Evolutionary conservation across 2,113 vertebrate species (phyloP).

Genomic region (Vicugna pacos): DNA sequence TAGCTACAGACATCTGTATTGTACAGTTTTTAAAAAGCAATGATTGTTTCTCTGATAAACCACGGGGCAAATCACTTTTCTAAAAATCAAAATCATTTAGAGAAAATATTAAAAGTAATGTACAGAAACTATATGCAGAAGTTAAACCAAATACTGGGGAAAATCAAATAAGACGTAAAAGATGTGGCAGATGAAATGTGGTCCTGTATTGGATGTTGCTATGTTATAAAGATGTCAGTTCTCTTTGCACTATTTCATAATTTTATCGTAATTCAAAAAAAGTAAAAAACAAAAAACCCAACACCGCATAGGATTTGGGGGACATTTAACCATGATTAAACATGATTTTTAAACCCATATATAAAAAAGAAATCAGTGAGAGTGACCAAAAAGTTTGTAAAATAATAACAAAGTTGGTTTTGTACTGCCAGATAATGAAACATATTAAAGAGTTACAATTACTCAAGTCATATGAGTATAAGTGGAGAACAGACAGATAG

Average conservation of each 20-base stretch:
- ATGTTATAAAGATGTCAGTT: not conserved
- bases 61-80: not conserved
- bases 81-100: not conserved
- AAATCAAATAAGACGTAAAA: not conserved
- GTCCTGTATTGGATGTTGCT: not conserved
- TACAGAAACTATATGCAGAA: not conserved
- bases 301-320: not conserved
- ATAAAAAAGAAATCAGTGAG: not conserved
- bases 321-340: constrained; percentile 49
- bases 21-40: not conserved
- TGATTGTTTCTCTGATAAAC: not conserved
- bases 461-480: not conserved
- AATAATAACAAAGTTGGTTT: not conserved
- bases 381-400: not conserved
- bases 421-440: not conserved
- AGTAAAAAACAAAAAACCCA: not conserved
- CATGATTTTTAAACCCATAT: not conserved
- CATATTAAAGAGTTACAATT: not conserved
- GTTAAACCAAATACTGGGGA: not conserved
- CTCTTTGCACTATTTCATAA: not conserved
- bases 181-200: not conserved
- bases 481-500: not conserved
- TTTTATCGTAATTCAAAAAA: not conserved
- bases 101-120: not conserved
- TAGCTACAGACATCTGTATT: not conserved